Evolutionary conservation across 2,113 vertebrate genomes (phyloP).

Genomic region (Pedetes capensis): DNA sequence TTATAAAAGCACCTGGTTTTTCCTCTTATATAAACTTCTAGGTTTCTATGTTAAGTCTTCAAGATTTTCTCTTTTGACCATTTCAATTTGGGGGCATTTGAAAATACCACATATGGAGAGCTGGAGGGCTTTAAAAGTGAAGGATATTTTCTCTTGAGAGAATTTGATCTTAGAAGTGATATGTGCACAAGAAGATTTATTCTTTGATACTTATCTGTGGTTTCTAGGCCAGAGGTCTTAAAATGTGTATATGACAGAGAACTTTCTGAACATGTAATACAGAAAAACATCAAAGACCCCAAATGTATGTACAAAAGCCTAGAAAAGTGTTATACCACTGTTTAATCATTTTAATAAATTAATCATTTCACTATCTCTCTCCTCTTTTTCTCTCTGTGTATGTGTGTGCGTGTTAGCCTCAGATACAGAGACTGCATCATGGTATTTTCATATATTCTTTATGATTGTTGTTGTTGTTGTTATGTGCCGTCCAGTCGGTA

Average conservation of each 20-base stretch:
- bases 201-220: not conserved
- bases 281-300: not conserved
- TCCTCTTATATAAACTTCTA: not conserved
- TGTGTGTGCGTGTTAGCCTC: too few relatives aligned
- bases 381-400: too few relatives aligned
- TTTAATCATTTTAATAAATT: not conserved
- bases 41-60: not conserved
- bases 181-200: not conserved
- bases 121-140: not conserved
- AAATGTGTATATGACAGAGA: not conserved
- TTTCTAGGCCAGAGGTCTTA: conserved; percentile 33
- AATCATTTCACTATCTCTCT: too few relatives aligned
- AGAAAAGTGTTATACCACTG: not conserved
- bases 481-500: too few relatives aligned
- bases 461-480: too few relatives aligned
- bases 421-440: not conserved
- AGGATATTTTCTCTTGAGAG: not conserved
- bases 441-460: not conserved
- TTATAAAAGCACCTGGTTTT: not conserved
- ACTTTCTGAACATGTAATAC: not conserved
- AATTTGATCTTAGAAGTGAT: not conserved
- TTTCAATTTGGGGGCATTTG: not conserved
- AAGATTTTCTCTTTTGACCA: not conserved
- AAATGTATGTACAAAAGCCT: not conserved
- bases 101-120: not conserved